Conservation (phyloP, 2,113 vertebrate species). For the Sceloporus tristichus region DNA sequence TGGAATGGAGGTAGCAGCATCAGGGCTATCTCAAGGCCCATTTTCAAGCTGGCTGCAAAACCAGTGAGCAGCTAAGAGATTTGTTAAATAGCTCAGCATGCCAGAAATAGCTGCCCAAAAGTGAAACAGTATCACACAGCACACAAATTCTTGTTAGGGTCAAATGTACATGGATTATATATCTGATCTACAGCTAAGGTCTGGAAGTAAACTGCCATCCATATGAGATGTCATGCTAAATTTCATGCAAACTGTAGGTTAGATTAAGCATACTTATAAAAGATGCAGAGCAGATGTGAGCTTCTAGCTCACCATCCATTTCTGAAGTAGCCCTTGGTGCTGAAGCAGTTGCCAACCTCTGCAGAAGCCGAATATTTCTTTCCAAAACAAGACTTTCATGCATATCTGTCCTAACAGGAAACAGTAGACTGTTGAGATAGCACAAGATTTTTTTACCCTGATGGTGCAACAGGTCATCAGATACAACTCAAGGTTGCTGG, state of each 20-base stretch:
- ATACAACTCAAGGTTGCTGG: constrained; percentile 1
- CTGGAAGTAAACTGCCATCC: not conserved
- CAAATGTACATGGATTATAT: not conserved
- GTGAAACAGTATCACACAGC: not conserved
- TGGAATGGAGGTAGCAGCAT: not conserved
- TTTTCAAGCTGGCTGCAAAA: not conserved
- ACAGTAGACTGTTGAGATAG: not conserved
- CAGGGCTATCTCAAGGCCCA: not conserved
- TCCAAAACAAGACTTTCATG: constrained; percentile 37
- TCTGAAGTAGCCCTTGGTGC: not conserved
- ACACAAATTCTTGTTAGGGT: not conserved
- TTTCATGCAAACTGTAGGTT: not conserved
- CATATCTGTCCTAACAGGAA: constrained; percentile 8
- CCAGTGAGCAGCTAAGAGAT: too few species aligned
- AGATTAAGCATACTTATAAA: constrained; percentile 2
- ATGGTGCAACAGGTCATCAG: constrained; percentile 8
- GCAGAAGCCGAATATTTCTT: constrained; percentile 11
- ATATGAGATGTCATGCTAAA: constrained; percentile 4
- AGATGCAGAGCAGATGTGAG: constrained; percentile 17
- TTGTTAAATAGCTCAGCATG: not conserved
- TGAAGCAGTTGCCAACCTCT: constrained; percentile 5
- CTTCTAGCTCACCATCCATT: constrained; percentile 8
- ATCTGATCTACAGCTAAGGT: not conserved
- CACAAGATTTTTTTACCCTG: not conserved
- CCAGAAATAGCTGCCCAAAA: not conserved